Evolutionary conservation across 1,140 invertebrate genomes (phyloP), one percentile per base, ranked within the genome.

Genomic region (Drosophila parabipectinata): DNA sequence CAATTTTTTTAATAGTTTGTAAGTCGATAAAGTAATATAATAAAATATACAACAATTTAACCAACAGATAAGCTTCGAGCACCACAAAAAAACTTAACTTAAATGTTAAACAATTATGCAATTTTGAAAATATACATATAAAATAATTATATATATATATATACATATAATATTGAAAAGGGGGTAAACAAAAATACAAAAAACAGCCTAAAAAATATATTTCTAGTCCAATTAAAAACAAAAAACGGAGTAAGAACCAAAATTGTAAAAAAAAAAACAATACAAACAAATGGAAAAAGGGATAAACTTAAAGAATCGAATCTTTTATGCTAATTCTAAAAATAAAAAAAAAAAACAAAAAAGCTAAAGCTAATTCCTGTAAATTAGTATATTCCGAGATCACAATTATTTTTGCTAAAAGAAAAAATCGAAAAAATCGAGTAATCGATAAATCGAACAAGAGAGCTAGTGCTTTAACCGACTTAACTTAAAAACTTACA

Each of bases 221-320:
- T 79, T 83, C 80, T 83, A 83, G 80, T 84, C 80, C 80, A 84
- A 84, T 79, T 83, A 83, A 73, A 18, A 79, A 82, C 34, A 18
- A 60, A 26, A 32, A 83, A 76, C 64, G 47, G 66, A 59, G 66
- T 64, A 60, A 60, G 73, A 72, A 81, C 54, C 72, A 81, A 77
- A 73, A 77, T 80, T 76, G 77, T 82, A 82, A 74, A 81, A 66
- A 68, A 68, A 52, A 30, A 57, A 54, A 48, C 15, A 18, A 18
- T 18, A 26, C 21, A 68, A 18, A 55, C 21, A 21, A 21, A 30
- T 32, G n/a, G 26, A 28, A 28, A 28, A 28, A 28, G 26, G 26
- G 26, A 28, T 28, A 28, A 28, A 28, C 5, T 28, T 28, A 28
- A 28, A 28, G 26, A 28, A 28, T 28, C 26, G 26, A 28, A 28